Evolutionary conservation across 2,113 vertebrate genomes (phyloP).

Genomic region (Paramisgurnus dabryanus): DNA sequence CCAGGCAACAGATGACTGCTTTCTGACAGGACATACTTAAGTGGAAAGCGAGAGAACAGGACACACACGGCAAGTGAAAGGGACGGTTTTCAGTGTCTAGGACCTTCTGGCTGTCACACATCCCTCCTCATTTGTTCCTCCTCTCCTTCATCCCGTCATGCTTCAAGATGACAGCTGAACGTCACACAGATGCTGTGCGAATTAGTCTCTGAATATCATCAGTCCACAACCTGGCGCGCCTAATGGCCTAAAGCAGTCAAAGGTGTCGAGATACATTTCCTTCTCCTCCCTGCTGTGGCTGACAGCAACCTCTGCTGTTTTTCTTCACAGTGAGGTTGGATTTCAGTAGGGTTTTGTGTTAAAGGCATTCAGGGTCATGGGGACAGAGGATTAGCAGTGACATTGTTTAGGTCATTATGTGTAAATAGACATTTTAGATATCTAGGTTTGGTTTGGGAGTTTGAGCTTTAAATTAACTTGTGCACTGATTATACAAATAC

Average conservation of each 20-base stretch:
- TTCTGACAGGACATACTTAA: constrained; percentile 45
- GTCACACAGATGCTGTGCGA: constrained; percentile 64
- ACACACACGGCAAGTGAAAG: constrained; percentile 59
- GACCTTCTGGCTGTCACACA: constrained; percentile 48
- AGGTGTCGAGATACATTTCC: constrained; percentile 61
- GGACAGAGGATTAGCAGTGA: constrained; percentile 20
- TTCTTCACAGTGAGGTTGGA: constrained; percentile 3
- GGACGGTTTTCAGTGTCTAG: constrained; percentile 59
- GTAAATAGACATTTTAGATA: background rate
- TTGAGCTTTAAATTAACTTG: background rate
- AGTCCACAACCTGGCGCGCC: constrained; percentile 47
- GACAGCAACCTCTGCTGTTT: background rate
- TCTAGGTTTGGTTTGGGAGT: background rate
- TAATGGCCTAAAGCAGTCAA: constrained; percentile 57
- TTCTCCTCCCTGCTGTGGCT: background rate
- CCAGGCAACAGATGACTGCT: constrained; percentile 67
- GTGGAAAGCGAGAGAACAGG: constrained; percentile 50
- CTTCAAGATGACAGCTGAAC: constrained; percentile 52
- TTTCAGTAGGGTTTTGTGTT: constrained; percentile 16
- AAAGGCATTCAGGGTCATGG: constrained; percentile 10
- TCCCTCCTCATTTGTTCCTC: constrained; percentile 44
- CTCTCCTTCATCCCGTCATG: constrained; percentile 17
- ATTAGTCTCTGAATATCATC: constrained; percentile 62
- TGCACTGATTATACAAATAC: background rate
- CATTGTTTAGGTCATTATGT: background rate